Conservation (phyloP, 2,888 invertebrate genomes). For the Tricholauxania praeusta region DNA sequence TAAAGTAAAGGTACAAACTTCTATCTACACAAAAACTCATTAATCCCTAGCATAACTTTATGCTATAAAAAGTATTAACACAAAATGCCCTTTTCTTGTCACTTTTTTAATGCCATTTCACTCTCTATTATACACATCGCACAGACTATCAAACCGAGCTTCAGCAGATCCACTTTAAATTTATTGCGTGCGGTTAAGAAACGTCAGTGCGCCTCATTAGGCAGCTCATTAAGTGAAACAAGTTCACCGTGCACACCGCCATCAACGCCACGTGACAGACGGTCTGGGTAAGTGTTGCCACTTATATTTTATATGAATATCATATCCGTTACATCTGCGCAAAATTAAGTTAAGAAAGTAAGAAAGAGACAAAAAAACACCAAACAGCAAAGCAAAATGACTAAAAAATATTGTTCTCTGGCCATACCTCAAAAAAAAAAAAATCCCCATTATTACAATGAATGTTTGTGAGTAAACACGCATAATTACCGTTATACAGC, state of each 20-base stretch:
- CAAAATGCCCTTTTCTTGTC: neutral
- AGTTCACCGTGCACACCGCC: slow-evolving; percentile 68
- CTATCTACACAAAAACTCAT: neutral
- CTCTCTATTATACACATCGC: neutral
- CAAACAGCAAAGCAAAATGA: too few species aligned
- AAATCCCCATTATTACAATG: too few species aligned
- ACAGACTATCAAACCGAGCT: slow-evolving; percentile 68
- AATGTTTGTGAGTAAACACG: slow-evolving; percentile 18
- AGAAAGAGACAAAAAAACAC: too few species aligned
- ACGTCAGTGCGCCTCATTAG: slow-evolving; percentile 66
- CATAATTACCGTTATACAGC: slow-evolving; percentile 8
- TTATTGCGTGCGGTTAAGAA: slow-evolving; percentile 67
- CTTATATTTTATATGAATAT: neutral
- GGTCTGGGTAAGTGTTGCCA: slow-evolving; percentile 63
- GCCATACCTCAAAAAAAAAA: too few species aligned
- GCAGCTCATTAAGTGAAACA: slow-evolving; percentile 66
- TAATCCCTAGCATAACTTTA: slow-evolving; percentile 3
- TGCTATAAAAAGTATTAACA: neutral
- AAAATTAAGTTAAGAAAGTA: too few species aligned
- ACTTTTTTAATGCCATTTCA: neutral
- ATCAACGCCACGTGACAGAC: slow-evolving; percentile 67
- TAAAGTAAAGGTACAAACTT: neutral
- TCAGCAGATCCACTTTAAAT: slow-evolving; percentile 67
- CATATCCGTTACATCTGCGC: too few species aligned
- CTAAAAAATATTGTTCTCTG: too few species aligned